Percentiles rank a stretch among this genome's conserved stretches.
Conservation (phyloP, 2,797 vertebrate species). For the Semotilus atromaculatus region DNA sequence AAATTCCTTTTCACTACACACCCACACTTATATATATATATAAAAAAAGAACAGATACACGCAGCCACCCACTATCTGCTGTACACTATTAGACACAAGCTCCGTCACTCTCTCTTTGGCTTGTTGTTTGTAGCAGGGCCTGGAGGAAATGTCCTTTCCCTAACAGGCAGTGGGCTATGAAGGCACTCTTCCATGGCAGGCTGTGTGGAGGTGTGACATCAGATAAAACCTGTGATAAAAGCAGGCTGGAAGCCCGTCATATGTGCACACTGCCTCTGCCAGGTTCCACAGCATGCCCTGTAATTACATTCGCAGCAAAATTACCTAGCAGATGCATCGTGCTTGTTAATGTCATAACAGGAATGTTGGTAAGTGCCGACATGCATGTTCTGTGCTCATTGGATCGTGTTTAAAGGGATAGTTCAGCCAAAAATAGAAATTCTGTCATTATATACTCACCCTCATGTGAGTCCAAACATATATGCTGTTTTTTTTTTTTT, state of each 20-base stretch:
- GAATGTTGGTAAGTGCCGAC: neutral
- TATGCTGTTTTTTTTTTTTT: neutral
- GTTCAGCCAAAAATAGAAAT: neutral
- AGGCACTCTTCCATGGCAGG: slow-evolving; percentile 8
- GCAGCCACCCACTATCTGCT: slow-evolving; percentile 26
- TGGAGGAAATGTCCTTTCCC: slow-evolving; percentile 16
- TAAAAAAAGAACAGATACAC: neutral
- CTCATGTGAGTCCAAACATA: neutral
- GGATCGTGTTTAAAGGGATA: slow-evolving; percentile 2
- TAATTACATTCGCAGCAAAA: slow-evolving; percentile 34
- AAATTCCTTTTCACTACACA: slow-evolving; percentile 4
- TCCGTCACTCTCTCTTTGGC: slow-evolving; percentile 4
- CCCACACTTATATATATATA: neutral
- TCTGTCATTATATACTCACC: neutral
- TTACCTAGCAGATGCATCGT: slow-evolving; percentile 23
- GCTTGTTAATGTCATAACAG: slow-evolving; percentile 29
- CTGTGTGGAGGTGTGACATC: slow-evolving; percentile 53
- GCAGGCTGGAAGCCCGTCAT: slow-evolving; percentile 33
- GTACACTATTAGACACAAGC: slow-evolving; percentile 15
- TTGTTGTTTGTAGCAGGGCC: slow-evolving; percentile 1
- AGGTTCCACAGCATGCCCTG: slow-evolving; percentile 10
- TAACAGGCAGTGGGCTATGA: slow-evolving; percentile 24
- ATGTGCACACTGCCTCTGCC: neutral
- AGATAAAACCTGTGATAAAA: slow-evolving; percentile 47
- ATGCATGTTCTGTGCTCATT: neutral